Evolutionary conservation across 1,140 invertebrate genomes (phyloP).

Genomic region (Diorhabda carinulata): DNA sequence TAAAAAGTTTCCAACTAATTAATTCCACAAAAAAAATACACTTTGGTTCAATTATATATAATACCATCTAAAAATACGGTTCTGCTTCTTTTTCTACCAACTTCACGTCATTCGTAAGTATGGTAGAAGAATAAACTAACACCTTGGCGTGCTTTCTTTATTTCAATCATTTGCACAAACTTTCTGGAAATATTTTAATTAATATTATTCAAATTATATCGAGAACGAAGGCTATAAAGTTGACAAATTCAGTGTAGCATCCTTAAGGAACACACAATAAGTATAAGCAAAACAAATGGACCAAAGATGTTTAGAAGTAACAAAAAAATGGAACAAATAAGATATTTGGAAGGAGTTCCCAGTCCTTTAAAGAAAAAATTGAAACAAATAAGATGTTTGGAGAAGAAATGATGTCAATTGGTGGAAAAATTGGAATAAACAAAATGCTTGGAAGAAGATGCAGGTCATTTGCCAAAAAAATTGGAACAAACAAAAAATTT

Average conservation of each 20-base stretch:
- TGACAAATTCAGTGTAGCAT: too few species aligned
- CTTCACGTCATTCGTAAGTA: background rate
- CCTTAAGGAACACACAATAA: too few species aligned
- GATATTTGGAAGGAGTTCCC: conserved; percentile 11
- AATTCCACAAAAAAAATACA: conserved; percentile 32
- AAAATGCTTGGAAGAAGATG: too few species aligned
- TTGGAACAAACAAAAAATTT: too few species aligned
- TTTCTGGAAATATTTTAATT: conserved; percentile 18
- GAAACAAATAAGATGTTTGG: too few species aligned
- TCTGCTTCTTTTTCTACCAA: conserved; percentile 22
- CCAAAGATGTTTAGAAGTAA: too few species aligned
- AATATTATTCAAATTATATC: conserved; percentile 6
- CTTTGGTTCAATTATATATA: conserved; percentile 42
- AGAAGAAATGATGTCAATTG: too few species aligned
- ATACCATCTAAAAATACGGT: conserved; percentile 43
- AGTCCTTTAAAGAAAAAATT: background rate
- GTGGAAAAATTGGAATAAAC: too few species aligned
- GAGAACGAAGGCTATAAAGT: too few species aligned
- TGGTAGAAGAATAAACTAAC: background rate
- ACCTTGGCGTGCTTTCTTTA: background rate
- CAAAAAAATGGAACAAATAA: background rate
- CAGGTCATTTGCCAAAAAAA: too few species aligned
- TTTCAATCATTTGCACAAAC: background rate
- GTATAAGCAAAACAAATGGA: too few species aligned
- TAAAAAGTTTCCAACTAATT: conserved; percentile 21